phyloP scores from a whole-genome alignment of 2,797 vertebrate species.

The Micromesistius poutassou region DNA sequence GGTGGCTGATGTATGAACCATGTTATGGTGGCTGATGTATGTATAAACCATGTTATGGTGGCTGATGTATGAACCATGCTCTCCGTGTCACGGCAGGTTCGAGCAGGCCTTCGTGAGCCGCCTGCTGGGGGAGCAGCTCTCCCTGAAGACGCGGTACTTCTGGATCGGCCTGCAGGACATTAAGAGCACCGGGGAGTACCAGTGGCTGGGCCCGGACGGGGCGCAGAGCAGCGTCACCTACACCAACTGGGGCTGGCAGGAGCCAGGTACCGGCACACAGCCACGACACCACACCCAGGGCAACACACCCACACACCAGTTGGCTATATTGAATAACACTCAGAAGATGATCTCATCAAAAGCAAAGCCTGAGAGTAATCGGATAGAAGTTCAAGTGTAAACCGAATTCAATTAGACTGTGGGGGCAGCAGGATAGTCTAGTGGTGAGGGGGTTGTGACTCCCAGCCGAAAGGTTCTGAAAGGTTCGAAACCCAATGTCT shows the following conservation, averaged over 20 bases:
- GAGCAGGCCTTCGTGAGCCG: constrained; percentile 91
- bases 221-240: constrained; percentile 65
- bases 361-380: background rate
- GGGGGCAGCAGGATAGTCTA: background rate
- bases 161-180: constrained; percentile 88
- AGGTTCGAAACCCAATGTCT: background rate
- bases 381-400: background rate
- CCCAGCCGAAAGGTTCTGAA: background rate
- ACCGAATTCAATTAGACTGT: no score
- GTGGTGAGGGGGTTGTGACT: background rate
- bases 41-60: no score
- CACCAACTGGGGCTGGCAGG: constrained; percentile 83
- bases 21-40: no score
- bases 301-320: background rate
- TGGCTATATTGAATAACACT: background rate
- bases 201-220: constrained; percentile 74
- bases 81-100: constrained; percentile 73
- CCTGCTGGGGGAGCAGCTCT: constrained; percentile 77
- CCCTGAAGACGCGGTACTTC: constrained; percentile 74
- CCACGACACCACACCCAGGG: background rate
- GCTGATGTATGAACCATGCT: background rate
- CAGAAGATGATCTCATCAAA: background rate
- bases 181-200: constrained; percentile 79
- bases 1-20: no score
- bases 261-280: constrained; percentile 69